Percentiles rank a stretch among this genome's conserved stretches.
Conservation (phyloP, 1,140 invertebrate genomes). For the Protaetia brevitarsis region DNA sequence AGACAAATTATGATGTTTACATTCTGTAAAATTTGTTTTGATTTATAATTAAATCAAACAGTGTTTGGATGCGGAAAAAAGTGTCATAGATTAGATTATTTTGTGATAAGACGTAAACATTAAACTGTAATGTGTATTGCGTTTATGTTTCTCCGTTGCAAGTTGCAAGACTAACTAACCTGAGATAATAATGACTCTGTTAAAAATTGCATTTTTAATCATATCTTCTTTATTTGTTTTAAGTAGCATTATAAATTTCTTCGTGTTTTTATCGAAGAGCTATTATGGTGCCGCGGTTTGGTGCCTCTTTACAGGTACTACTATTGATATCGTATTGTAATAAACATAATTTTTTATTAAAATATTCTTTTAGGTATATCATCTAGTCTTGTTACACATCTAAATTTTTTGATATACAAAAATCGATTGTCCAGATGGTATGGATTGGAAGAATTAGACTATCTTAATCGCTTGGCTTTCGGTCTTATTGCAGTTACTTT, state of each 20-base stretch:
- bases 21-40: too few species aligned
- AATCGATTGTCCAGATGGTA: not conserved
- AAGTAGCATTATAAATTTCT: not conserved
- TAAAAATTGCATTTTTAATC: not conserved
- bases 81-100: too few species aligned
- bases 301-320: not conserved
- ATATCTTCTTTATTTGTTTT: not conserved
- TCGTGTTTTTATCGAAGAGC: not conserved
- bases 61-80: too few species aligned
- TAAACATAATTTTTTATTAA: not conserved
- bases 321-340: not conserved
- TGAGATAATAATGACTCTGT: too few species aligned
- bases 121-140: too few species aligned
- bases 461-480: not conserved
- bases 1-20: too few species aligned
- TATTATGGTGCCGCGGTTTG: not conserved
- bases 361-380: not conserved
- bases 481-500: not conserved
- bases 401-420: not conserved
- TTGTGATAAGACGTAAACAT: too few species aligned
- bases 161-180: too few species aligned
- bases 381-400: not conserved
- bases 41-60: too few species aligned
- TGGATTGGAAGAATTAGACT: conserved; percentile 1
- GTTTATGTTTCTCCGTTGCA: too few species aligned